These are phyloP conservation scores for Melanocharis versteri DNA, from an alignment of 2,113 vertebrate species.

Conservation along the genomic window DNA sequence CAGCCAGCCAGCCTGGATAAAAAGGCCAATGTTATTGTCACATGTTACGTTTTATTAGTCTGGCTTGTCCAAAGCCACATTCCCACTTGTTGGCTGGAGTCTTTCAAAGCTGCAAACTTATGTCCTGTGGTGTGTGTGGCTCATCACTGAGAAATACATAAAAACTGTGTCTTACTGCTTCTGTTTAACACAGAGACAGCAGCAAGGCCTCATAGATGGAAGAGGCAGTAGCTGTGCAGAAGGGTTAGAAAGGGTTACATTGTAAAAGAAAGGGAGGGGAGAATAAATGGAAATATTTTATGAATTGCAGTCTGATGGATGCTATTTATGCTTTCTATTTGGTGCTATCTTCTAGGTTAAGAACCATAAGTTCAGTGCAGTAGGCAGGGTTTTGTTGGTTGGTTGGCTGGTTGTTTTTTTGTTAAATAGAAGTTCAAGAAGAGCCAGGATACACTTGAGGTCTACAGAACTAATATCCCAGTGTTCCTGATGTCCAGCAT, in stretches of 20 bases:
- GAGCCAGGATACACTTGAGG: background rate
- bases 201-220: background rate
- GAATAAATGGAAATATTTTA: background rate
- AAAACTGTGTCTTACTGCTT: background rate
- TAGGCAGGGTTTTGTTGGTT: background rate
- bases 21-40: background rate
- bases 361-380: background rate
- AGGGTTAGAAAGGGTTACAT: background rate
- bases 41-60: background rate
- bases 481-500: background rate
- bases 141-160: background rate
- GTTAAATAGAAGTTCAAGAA: background rate
- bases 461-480: background rate
- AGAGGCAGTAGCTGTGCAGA: background rate
- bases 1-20: background rate
- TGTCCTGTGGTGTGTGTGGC: background rate
- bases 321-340: background rate
- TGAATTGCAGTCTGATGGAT: background rate
- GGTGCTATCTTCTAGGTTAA: background rate
- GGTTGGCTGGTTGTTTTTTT: background rate
- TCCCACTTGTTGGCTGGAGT: background rate
- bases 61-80: background rate
- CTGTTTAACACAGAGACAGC: background rate
- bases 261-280: background rate
- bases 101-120: background rate